Evolutionary conservation across 1,140 invertebrate species (phyloP).

Genomic region (Drosophila pandora): DNA sequence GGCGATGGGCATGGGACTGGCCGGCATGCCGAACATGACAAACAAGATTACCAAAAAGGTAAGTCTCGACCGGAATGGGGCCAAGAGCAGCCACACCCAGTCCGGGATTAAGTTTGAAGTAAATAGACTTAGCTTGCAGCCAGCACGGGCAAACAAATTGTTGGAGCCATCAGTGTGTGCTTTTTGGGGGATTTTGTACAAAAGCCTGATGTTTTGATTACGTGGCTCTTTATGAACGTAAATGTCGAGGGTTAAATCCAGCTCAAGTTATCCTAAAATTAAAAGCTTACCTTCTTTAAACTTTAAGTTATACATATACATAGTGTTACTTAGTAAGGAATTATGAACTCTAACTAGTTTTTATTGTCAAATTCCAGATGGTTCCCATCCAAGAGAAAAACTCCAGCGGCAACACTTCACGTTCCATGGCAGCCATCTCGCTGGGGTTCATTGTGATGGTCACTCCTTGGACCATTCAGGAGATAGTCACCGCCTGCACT

Average conservation of each 20-base stretch:
- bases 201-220: slow-evolving; percentile 11
- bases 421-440: slow-evolving; percentile 95
- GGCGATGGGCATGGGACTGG: slow-evolving; percentile 82
- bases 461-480: slow-evolving; percentile 94
- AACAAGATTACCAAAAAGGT: slow-evolving; percentile 83
- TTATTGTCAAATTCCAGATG: slow-evolving; percentile 84
- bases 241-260: background rate
- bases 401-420: slow-evolving; percentile 90
- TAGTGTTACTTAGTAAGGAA: too few species aligned
- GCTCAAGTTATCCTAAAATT: background rate
- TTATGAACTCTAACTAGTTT: background rate
- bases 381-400: slow-evolving; percentile 88
- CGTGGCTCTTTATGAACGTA: background rate
- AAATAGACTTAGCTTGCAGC: slow-evolving; percentile 32
- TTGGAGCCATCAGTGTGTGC: slow-evolving; percentile 17
- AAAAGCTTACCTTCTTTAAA: background rate
- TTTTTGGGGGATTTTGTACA: background rate
- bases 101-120: slow-evolving; percentile 39
- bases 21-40: slow-evolving; percentile 76
- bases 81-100: background rate
- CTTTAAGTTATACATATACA: background rate
- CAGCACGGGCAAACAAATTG: slow-evolving; percentile 33
- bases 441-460: slow-evolving; percentile 94
- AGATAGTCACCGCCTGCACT: slow-evolving; percentile 94
- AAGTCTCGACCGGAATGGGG: slow-evolving; percentile 12